A percentile compares a stretch with the other conserved stretches of the same genome.
phyloP scores from a whole-genome alignment of 2,797 vertebrate species.

The Somateria mollissima region DNA sequence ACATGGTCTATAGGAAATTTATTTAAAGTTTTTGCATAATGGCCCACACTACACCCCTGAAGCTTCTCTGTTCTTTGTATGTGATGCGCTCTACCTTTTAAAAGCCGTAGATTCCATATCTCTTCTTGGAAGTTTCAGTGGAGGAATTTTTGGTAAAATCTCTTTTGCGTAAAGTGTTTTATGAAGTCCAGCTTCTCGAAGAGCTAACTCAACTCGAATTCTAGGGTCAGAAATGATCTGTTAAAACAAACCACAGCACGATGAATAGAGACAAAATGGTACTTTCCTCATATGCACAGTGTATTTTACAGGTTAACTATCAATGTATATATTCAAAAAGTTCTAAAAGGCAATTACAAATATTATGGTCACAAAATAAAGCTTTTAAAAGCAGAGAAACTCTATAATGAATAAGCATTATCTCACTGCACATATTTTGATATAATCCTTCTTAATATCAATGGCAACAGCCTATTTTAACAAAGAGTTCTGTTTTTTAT shows the following conservation, averaged over 20 bases:
- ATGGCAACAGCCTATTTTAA: not conserved
- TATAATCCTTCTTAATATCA: not conserved
- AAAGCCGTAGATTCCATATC: slow-evolving; percentile 85
- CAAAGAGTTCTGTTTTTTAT: not conserved
- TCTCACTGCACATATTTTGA: not conserved
- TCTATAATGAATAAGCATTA: not conserved
- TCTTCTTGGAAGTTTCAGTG: slow-evolving; percentile 87
- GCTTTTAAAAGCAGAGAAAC: not conserved
- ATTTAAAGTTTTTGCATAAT: not conserved
- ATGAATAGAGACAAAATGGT: not conserved
- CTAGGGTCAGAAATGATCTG: slow-evolving; percentile 93
- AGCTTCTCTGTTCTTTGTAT: not conserved
- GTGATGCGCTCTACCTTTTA: slow-evolving; percentile 57
- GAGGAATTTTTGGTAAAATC: slow-evolving; percentile 84
- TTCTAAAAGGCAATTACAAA: not conserved
- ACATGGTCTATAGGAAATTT: not conserved
- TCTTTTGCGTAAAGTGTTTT: slow-evolving; percentile 86
- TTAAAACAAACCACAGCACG: slow-evolving; percentile 52
- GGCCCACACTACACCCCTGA: not conserved
- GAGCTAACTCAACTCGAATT: slow-evolving; percentile 87
- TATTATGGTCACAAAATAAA: not conserved
- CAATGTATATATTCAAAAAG: not conserved
- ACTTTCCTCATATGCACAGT: no score
- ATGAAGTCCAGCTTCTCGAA: slow-evolving; percentile 91
- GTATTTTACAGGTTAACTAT: not conserved